Percentiles rank a stretch among this genome's conserved stretches.
These are phyloP conservation scores for Stramonita haemastoma DNA, from an alignment of 2,888 invertebrate genomes.

Conservation along the genomic window DNA sequence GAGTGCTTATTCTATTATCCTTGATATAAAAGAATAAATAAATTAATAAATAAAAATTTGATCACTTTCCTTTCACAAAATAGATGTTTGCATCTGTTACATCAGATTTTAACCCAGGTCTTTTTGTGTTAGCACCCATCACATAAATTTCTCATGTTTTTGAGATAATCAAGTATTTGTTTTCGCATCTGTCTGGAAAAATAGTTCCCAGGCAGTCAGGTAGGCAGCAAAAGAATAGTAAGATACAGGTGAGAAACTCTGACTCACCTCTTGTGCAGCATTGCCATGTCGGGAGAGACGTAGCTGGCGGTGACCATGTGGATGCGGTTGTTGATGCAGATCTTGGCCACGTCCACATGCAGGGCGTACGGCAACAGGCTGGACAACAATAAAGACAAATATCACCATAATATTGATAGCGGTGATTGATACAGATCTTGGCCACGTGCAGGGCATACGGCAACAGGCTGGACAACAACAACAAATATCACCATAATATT, in stretches of 20 bases:
- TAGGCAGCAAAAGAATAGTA: background rate
- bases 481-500: no score
- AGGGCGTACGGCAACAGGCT: constrained; percentile 94
- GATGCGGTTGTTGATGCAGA: constrained; percentile 90
- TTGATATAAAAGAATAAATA: no score
- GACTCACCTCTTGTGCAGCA: constrained; percentile 86
- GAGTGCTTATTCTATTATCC: no score
- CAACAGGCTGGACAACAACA: constrained; percentile 83
- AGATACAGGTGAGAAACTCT: background rate
- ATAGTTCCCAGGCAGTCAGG: no score
- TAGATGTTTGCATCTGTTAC: no score
- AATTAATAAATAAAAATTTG: no score
- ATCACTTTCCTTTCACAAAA: no score
- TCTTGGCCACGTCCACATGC: constrained; percentile 90
- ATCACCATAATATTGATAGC: constrained; percentile 61
- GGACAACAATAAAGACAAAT: background rate
- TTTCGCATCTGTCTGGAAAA: no score
- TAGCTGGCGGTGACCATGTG: constrained; percentile 99
- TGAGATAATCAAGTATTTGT: no score
- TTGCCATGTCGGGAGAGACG: constrained; percentile 89
- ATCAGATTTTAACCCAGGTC: no score
- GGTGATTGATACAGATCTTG: constrained; percentile 89
- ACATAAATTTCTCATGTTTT: no score
- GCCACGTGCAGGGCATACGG: constrained; percentile 95
- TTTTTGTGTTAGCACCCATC: no score